Conservation (phyloP, 2,888 invertebrate genomes). For the Ennomos fuscantarius region DNA sequence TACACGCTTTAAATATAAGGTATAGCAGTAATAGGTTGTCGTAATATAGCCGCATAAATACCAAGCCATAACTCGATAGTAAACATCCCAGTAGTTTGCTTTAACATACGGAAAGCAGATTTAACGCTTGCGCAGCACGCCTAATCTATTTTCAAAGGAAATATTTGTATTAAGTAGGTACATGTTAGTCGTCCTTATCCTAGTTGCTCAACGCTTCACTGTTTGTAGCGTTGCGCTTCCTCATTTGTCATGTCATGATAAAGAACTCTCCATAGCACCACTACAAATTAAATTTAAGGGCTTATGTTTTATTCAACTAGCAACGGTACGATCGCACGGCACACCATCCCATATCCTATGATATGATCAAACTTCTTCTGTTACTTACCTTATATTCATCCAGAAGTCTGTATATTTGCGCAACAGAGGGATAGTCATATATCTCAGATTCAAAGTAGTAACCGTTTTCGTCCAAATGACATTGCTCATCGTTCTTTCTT, state of each 20-base stretch:
- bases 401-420: slow-evolving; percentile 89
- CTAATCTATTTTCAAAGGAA: slow-evolving; percentile 40
- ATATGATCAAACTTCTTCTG: too few species aligned
- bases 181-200: slow-evolving; percentile 13
- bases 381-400: slow-evolving; percentile 86
- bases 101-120: slow-evolving; percentile 27
- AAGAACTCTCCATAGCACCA: slow-evolving; percentile 8
- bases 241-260: slow-evolving; percentile 4
- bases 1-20: not conserved
- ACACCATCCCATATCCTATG: too few species aligned
- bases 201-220: slow-evolving; percentile 20
- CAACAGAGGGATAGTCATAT: slow-evolving; percentile 94
- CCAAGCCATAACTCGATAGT: slow-evolving; percentile 24
- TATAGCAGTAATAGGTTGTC: not conserved
- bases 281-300: too few species aligned
- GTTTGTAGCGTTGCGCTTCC: slow-evolving; percentile 2
- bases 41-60: slow-evolving; percentile 13
- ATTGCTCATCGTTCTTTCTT: slow-evolving; percentile 88
- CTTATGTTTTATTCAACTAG: too few species aligned
- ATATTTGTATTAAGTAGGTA: slow-evolving; percentile 15
- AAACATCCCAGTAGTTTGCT: slow-evolving; percentile 32
- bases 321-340: too few species aligned
- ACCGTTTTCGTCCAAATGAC: slow-evolving; percentile 88
- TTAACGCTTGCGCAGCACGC: slow-evolving; percentile 36
- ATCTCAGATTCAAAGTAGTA: slow-evolving; percentile 86